phyloP scores from a whole-genome alignment of 2,113 vertebrate genomes.

The Octodon degus region DNA sequence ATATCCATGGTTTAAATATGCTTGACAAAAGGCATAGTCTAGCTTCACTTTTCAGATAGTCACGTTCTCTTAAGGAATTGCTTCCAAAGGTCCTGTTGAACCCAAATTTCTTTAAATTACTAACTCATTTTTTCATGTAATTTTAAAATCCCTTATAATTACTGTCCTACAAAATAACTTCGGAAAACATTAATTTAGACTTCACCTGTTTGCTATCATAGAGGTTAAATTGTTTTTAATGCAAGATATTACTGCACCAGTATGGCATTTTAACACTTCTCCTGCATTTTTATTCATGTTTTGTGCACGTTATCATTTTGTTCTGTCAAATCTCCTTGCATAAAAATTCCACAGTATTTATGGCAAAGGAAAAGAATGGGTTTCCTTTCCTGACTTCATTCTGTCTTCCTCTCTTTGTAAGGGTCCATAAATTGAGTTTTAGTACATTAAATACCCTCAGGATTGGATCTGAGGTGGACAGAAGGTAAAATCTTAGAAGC shows the following conservation, averaged over 20 bases:
- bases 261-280: neutral
- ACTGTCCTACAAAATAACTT: neutral
- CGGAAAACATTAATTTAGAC: slow-evolving; percentile 1
- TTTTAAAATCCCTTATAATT: neutral
- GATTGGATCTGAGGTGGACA: neutral
- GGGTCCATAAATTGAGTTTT: neutral
- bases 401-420: neutral
- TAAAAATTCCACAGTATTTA: neutral
- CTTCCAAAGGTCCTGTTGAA: neutral
- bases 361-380: neutral
- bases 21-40: neutral
- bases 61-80: neutral
- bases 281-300: neutral
- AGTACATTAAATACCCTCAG: neutral
- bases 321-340: neutral
- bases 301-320: neutral
- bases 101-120: neutral
- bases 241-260: neutral
- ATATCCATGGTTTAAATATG: neutral
- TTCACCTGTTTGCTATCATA: neutral
- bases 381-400: neutral
- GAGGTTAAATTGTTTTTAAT: neutral
- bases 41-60: neutral
- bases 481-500: slow-evolving; percentile 5
- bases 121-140: slow-evolving; percentile 10